A percentile compares a stretch with the other conserved stretches of the same genome.
Evolutionary conservation across 1,140 invertebrate genomes (phyloP).

Genomic region (Diabrotica virgifera): DNA sequence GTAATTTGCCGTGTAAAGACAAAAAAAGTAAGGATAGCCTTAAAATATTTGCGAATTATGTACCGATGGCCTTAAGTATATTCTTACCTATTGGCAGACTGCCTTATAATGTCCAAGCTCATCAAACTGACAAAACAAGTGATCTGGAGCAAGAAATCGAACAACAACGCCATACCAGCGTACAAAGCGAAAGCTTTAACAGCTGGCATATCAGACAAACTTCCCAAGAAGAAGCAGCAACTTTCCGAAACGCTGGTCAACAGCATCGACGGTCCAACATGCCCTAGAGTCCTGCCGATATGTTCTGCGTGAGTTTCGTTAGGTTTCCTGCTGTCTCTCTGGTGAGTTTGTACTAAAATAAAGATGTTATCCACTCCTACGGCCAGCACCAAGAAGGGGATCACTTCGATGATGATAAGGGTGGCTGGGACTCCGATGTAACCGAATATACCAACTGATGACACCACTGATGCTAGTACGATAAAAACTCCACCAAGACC

Average conservation of each 20-base stretch:
- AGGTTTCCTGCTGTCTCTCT: conserved; percentile 63
- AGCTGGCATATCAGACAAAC: conserved; percentile 95
- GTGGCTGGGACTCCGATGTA: conserved; percentile 88
- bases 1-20: too few species aligned
- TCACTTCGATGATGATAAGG: conserved; percentile 95
- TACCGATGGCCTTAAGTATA: too few species aligned
- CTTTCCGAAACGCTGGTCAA: conserved; percentile 91
- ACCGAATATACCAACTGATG: conserved; percentile 91
- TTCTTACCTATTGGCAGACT: conserved; percentile 63
- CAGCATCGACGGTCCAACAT: conserved; percentile 89
- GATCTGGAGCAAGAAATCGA: conserved; percentile 96
- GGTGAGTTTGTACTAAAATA: conserved; percentile 89
- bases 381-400: conserved; percentile 95
- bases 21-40: too few species aligned
- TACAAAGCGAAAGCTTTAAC: conserved; percentile 96
- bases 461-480: conserved; percentile 85
- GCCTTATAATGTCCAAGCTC: conserved; percentile 80
- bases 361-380: conserved; percentile 99
- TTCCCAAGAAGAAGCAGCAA: conserved; percentile 94
- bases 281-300: conserved; percentile 83
- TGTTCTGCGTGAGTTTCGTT: conserved; percentile 81
- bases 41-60: too few species aligned
- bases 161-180: conserved; percentile 89
- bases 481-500: conserved; percentile 66
- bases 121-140: conserved; percentile 94